Conservation (phyloP, 2,113 vertebrate genomes). For the Lagopus muta region DNA sequence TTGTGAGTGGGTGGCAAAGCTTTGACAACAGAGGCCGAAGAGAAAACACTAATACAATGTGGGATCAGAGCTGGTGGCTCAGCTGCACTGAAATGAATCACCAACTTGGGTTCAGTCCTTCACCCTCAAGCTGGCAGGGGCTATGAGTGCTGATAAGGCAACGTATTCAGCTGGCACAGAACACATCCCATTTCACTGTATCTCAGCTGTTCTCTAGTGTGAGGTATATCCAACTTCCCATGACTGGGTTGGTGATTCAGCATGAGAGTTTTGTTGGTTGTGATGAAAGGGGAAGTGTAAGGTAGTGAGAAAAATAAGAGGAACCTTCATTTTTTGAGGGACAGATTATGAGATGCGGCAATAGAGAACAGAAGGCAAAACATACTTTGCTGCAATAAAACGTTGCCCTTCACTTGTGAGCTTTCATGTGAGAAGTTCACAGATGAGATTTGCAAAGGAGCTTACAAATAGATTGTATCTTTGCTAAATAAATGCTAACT, state of each 20-base stretch:
- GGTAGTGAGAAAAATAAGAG: background rate
- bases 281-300: constrained; percentile 2
- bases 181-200: background rate
- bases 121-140: constrained; percentile 3
- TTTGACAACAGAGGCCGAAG: constrained; percentile 8
- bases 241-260: background rate
- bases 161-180: background rate
- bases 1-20: constrained; percentile 7
- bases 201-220: background rate
- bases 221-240: background rate
- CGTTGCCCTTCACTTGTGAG: background rate
- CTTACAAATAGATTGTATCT: background rate
- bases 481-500: background rate
- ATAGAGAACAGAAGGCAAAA: background rate
- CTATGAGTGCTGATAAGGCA: background rate
- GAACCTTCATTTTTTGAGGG: constrained; percentile 5
- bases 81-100: background rate
- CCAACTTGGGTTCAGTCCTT: background rate
- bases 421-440: background rate
- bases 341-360: background rate
- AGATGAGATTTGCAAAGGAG: background rate
- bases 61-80: constrained; percentile 1
- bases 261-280: background rate
- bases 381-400: background rate
- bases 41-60: background rate